phyloP scores from a whole-genome alignment of 2,113 vertebrate genomes.

The Cinclus cinclus region DNA sequence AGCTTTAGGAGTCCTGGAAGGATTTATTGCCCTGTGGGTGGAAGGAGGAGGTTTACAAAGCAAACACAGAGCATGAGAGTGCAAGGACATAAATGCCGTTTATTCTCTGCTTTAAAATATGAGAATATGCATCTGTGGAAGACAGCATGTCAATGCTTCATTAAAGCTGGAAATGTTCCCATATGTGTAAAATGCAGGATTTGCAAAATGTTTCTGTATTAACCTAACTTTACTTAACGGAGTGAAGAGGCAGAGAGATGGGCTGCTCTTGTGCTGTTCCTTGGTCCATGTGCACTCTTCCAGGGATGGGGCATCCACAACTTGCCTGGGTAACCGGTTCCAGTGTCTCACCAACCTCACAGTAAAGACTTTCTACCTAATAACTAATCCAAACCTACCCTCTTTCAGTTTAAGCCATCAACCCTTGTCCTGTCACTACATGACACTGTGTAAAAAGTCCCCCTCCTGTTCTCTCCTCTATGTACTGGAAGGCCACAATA shows the following conservation, averaged over 20 bases:
- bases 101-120: background rate
- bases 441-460: background rate
- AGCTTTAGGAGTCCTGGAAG: background rate
- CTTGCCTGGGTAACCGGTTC: background rate
- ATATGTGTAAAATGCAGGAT: background rate
- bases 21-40: background rate
- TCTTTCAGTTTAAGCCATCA: background rate
- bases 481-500: background rate
- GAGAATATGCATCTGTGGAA: background rate
- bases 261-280: background rate
- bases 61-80: background rate
- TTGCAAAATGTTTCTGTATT: background rate
- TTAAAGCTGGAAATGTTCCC: background rate
- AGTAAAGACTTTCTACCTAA: background rate
- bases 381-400: background rate
- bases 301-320: background rate
- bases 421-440: background rate
- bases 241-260: background rate
- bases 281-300: background rate
- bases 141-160: background rate
- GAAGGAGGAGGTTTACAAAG: background rate
- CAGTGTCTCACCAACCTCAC: background rate
- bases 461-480: background rate
- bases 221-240: background rate
- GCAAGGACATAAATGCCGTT: background rate